Base-by-base conservation (phyloP, 2,113 vertebrate genomes). In the Onychostoma macrolepis region DNA sequence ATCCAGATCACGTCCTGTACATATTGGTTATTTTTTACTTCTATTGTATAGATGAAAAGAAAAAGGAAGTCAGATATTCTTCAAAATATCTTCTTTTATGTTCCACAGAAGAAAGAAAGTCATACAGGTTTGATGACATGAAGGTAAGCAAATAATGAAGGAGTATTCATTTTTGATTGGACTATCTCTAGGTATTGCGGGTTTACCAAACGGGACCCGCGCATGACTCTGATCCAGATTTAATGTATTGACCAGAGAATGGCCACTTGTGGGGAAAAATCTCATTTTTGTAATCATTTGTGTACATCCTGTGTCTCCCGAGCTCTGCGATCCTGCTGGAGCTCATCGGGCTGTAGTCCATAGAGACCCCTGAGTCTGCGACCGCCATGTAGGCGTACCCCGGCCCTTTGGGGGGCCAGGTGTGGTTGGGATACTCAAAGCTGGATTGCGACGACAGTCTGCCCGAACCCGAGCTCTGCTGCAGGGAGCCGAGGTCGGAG, bases 361-460 rank as follows among this genome's bases (percentile, higher is more conserved):
- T 94, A 1, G 95, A 97, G 45, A 97, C 95, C 0, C 96, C 96
- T 0, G 96, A 97, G 86, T 97, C 96, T 0, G 96, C 96, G 26
- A 95, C 95, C 38, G 95, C 90, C 89, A 96, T 95, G 90, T 96
- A 97, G 30, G 94, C 90, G 89, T 96, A 96, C 82, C 93, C 93
- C 0, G 90, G 91, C 45, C 87, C 90, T 11, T 95, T 94, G 24
- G 92, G 83, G 6, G 90, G 90, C 82, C 95, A 95, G 13, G 80
- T 89, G 4, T 92, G 87, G 11, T 95, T 94, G 6, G 95, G 95
- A 85, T 95, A 95, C 87, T 97, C 96, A 17, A 96, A 96, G 88
- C 95, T 96, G 65, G 93, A 91, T 67, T 94, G 93, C 0, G 95
- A 93, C 0, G 93, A 96, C 33, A 94, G 88, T 33, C 85, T 87